Conservation (phyloP, 2,888 invertebrate species). For the Xestoiulus laeticollis region DNA sequence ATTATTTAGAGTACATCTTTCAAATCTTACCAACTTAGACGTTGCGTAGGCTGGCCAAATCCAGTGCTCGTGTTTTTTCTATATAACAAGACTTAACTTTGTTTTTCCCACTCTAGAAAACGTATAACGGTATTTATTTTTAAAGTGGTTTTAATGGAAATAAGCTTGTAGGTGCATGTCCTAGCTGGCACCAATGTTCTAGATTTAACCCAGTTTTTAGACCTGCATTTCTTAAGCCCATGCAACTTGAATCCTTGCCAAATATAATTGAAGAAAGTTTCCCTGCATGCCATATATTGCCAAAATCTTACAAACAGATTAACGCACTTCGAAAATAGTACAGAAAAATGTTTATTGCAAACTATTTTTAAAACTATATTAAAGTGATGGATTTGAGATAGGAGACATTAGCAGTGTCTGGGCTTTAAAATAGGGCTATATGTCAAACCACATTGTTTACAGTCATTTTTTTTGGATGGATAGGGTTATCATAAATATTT, state of each 20-base stretch:
- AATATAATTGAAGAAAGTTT: background rate
- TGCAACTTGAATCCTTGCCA: background rate
- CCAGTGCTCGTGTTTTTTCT: background rate
- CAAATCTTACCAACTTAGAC: background rate
- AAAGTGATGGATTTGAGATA: background rate
- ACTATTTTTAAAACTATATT: background rate
- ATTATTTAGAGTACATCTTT: background rate
- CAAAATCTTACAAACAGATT: constrained; percentile 1
- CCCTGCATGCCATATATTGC: background rate
- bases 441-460: background rate
- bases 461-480: background rate
- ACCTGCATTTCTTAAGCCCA: background rate
- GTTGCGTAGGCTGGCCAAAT: background rate
- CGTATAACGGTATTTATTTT: background rate
- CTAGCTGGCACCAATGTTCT: constrained; percentile 28
- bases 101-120: background rate
- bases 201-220: background rate
- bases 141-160: constrained; percentile 22
- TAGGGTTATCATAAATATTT: background rate
- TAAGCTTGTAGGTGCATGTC: background rate
- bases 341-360: background rate
- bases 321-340: background rate
- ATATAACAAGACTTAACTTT: background rate
- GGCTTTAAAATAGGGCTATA: too few relatives aligned
- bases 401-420: too few relatives aligned